Evolutionary conservation across 2,888 invertebrate genomes (phyloP), one percentile per base, ranked within the genome.

Genomic region (Patella ulyssiponensis): DNA sequence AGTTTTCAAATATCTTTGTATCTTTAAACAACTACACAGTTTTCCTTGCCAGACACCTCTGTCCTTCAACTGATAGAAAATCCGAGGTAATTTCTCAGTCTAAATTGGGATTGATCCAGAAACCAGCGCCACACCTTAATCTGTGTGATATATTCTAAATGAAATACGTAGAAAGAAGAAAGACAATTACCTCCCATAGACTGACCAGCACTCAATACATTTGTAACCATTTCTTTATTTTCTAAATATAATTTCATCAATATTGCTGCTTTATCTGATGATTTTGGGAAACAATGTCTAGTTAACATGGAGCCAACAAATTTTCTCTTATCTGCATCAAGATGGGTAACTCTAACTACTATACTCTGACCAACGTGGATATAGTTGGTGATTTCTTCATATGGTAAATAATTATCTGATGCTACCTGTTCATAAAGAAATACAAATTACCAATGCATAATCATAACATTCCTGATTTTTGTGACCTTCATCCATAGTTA

Each of bases 241-340:
- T 64, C 64, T 23, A 64, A 23, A 64, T 64, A 64, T 11, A 23
- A 64, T 64, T 64, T 23, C 64, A 64, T 64, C 64, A 64, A 64
- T 64, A 64, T 9, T 11, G 64, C 20, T 23, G 64, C 64, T 64
- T 64, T 64, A 64, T 23, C 23, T 0, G 15, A 11, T 3, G 64
- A 20, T 20, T 14, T 23, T 0, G 64, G 64, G 1, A 64, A 64
- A 20, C 64, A 64, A 64, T 64, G 64, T 23, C 23, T 64, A 1
- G 64, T 64, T 14, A 64, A 64, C 64, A 64, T 64, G 64, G 64
- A 64, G 11, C 64, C 64, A 64, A 64, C 64, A 23, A 64, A 64
- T 23, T 23, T 64, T 64, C 23, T 64, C 23, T 64, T 64, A 11
- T 64, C 64, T 64, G 23, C 9, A 64, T 64, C 64, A 20, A 64